Evolutionary conservation across 2,888 invertebrate species (phyloP).

Genomic region (Thecocarcelia acutangulata): DNA sequence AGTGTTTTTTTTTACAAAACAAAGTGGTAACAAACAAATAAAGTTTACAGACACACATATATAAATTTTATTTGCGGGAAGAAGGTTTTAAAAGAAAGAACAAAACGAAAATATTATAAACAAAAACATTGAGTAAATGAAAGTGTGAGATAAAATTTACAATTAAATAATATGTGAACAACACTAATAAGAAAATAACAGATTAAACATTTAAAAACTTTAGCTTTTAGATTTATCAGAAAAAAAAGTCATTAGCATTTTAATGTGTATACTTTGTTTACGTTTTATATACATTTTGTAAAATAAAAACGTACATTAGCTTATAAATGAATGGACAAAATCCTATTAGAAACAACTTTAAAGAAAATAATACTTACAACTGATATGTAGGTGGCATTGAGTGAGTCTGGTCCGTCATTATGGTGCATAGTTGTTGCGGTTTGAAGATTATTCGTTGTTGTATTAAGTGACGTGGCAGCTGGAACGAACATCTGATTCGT

Average conservation of each 20-base stretch:
- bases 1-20: slow-evolving; percentile 59
- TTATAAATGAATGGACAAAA: slow-evolving; percentile 25
- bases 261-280: slow-evolving; percentile 18
- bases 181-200: slow-evolving; percentile 52
- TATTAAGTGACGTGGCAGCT: slow-evolving; percentile 80
- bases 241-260: slow-evolving; percentile 42
- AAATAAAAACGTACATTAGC: neutral
- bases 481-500: slow-evolving; percentile 84
- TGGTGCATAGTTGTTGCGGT: slow-evolving; percentile 70
- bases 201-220: slow-evolving; percentile 49
- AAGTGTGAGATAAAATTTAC: slow-evolving; percentile 60
- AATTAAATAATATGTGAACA: slow-evolving; percentile 43
- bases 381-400: slow-evolving; percentile 88
- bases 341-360: slow-evolving; percentile 31
- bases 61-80: neutral
- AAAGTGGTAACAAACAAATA: slow-evolving; percentile 32
- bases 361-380: slow-evolving; percentile 84
- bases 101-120: slow-evolving; percentile 63
- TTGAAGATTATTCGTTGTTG: slow-evolving; percentile 68
- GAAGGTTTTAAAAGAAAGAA: slow-evolving; percentile 55
- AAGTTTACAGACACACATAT: slow-evolving; percentile 58
- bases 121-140: slow-evolving; percentile 63
- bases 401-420: slow-evolving; percentile 81
- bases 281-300: slow-evolving; percentile 21
- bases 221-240: slow-evolving; percentile 38